phyloP scores from a whole-genome alignment of 2,113 vertebrate genomes.

The Tupaia chinensis region DNA sequence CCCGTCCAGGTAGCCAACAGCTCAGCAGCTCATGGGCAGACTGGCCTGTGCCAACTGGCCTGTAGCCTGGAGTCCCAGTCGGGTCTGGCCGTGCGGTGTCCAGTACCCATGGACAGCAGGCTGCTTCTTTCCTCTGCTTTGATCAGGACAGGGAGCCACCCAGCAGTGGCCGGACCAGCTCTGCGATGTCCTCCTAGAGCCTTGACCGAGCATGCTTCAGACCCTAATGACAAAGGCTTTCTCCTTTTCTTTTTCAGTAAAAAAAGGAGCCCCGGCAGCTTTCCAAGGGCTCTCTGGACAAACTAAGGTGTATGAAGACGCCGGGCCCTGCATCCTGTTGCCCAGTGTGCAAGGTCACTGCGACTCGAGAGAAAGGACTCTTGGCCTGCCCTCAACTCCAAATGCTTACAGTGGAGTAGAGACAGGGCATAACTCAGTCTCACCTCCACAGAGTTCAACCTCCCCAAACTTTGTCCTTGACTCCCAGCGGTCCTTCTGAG shows the following conservation, averaged over 20 bases:
- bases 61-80: not conserved
- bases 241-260: slow-evolving; percentile 34
- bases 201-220: slow-evolving; percentile 73
- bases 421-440: not conserved
- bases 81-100: not conserved
- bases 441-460: not conserved
- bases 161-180: slow-evolving; percentile 54
- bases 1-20: not conserved
- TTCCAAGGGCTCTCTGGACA: slow-evolving; percentile 71
- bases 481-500: not conserved
- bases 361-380: not conserved
- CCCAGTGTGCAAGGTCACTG: not conserved
- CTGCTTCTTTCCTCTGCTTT: slow-evolving; percentile 53
- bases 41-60: not conserved
- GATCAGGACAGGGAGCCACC: slow-evolving; percentile 64
- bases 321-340: not conserved
- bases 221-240: slow-evolving; percentile 54
- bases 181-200: slow-evolving; percentile 77
- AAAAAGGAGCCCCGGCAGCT: slow-evolving; percentile 32
- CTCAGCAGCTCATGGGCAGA: not conserved
- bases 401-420: rapidly evolving
- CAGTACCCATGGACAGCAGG: not conserved
- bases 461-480: not conserved
- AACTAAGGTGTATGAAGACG: not conserved
- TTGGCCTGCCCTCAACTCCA: not conserved